Percentiles rank a stretch among this genome's conserved stretches.
These are phyloP conservation scores for Callimorpha dominula DNA, from an alignment of 2,888 invertebrate genomes.

Conservation along the genomic window DNA sequence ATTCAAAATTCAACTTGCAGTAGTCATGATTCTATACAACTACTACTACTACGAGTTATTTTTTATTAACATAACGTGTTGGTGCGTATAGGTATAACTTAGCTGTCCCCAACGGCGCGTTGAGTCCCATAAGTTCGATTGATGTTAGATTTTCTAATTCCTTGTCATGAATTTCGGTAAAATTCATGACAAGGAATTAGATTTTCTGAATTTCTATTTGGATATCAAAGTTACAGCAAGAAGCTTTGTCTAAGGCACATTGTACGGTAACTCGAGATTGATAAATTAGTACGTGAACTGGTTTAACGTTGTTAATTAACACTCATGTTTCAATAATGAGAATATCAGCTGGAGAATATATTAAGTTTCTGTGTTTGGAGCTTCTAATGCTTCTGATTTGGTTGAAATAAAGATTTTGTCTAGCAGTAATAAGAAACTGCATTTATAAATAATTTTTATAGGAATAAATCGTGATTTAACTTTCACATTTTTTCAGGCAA, in stretches of 20 bases:
- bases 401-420: too few species aligned
- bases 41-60: too few species aligned
- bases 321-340: conserved; percentile 3
- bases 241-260: neutral
- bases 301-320: neutral
- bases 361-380: neutral
- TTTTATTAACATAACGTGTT: too few species aligned
- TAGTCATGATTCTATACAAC: too few species aligned
- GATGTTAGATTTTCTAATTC: neutral
- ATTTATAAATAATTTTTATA: too few species aligned
- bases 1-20: too few species aligned
- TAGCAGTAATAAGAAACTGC: too few species aligned
- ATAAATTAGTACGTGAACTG: conserved; percentile 2
- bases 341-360: neutral
- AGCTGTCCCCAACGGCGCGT: neutral
- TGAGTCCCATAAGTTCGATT: neutral
- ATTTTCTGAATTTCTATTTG: too few species aligned
- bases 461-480: too few species aligned
- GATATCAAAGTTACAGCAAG: neutral
- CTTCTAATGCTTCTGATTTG: neutral
- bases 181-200: too few species aligned
- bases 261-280: neutral
- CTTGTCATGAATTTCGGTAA: neutral
- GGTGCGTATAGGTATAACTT: too few species aligned
- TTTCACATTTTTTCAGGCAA: too few species aligned